A percentile compares a stretch with the other conserved stretches of the same genome.
Conservation (phyloP, 2,113 vertebrate genomes). For the Psittacara wagleri region DNA sequence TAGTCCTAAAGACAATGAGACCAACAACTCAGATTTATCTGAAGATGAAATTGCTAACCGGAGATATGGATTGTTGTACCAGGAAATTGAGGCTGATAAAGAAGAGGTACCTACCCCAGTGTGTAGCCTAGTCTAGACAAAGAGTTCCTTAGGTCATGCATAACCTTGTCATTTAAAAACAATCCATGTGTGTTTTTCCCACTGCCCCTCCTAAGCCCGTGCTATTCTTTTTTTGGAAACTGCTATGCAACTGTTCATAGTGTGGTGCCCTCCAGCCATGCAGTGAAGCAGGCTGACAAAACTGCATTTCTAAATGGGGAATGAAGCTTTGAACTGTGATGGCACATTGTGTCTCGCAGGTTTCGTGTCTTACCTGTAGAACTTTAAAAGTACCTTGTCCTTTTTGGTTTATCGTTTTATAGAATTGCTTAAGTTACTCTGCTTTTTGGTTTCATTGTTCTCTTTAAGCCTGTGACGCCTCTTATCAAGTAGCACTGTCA, state of each 20-base stretch:
- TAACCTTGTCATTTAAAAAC: constrained; percentile 68
- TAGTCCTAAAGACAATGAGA: constrained; percentile 86
- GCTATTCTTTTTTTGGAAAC: constrained; percentile 18
- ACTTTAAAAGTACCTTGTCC: not conserved
- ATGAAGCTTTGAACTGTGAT: not conserved
- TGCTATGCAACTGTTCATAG: constrained; percentile 34
- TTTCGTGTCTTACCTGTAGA: not conserved
- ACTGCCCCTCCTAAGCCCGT: constrained; percentile 7
- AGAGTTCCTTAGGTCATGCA: constrained; percentile 73
- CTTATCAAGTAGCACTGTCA: not conserved
- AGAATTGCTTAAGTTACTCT: not conserved
- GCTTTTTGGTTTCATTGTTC: not conserved
- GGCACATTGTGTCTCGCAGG: not conserved
- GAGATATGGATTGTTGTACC: constrained; percentile 93
- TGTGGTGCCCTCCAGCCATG: constrained; percentile 43
- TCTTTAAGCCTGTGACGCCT: constrained; percentile 65
- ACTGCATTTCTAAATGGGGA: not conserved
- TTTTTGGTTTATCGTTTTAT: not conserved
- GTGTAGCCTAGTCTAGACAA: constrained; percentile 82
- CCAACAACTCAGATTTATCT: constrained; percentile 91
- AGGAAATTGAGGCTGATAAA: constrained; percentile 90
- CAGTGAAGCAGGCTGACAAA: constrained; percentile 62
- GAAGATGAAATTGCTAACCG: constrained; percentile 97
- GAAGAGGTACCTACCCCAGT: constrained; percentile 88
- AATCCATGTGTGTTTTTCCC: constrained; percentile 49